A percentile compares a stretch with the other conserved stretches of the same genome.
phyloP scores from a whole-genome alignment of 2,797 vertebrate species.

The Phylloscopus collybita region DNA sequence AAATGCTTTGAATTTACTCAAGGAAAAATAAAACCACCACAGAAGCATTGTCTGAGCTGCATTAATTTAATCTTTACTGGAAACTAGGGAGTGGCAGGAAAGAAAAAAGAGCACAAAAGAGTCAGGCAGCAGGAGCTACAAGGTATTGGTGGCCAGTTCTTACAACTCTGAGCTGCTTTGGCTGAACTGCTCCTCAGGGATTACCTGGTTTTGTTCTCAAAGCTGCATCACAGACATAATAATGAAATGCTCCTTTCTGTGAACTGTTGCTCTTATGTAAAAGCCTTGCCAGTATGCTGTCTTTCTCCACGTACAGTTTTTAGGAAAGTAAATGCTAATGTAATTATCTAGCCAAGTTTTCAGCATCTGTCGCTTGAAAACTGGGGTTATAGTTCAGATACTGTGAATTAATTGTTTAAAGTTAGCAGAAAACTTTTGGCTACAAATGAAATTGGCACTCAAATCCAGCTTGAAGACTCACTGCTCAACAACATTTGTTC shows the following conservation, averaged over 20 bases:
- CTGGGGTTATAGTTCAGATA: not conserved
- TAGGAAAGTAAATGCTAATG: not conserved
- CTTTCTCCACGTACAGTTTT: not conserved
- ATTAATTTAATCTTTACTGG: not conserved
- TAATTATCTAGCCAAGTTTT: not conserved
- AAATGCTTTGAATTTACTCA: not conserved
- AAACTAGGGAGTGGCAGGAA: not conserved
- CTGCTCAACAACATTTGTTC: not conserved
- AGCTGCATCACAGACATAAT: not conserved
- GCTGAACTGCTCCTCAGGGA: not conserved
- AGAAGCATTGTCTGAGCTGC: not conserved
- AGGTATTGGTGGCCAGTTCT: not conserved
- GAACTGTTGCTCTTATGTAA: not conserved
- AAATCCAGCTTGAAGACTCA: not conserved
- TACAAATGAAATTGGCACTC: not conserved
- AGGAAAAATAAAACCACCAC: not conserved
- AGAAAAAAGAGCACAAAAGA: not conserved
- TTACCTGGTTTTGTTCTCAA: not conserved
- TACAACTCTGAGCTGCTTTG: not conserved
- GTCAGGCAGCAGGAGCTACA: not conserved
- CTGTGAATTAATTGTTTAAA: not conserved
- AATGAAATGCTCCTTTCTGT: not conserved
- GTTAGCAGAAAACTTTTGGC: not conserved
- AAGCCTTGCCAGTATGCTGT: not conserved
- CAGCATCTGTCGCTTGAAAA: not conserved